Conservation (phyloP, 2,797 vertebrate species). For the Ctenochaetus hawaiiensis region DNA sequence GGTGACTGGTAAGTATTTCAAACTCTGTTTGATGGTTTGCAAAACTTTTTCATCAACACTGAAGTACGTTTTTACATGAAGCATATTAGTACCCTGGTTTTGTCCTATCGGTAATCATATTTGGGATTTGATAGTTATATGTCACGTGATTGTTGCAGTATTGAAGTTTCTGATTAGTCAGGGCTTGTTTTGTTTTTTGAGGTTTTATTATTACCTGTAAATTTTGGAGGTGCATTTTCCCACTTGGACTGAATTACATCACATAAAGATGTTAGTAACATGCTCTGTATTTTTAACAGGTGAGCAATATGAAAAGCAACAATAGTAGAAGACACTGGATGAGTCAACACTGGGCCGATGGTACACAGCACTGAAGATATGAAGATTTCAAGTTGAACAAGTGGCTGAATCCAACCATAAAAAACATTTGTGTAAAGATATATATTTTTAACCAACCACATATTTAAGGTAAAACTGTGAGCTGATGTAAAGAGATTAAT, state of each 20-base stretch:
- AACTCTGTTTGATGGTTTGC: background rate
- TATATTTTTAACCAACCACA: slow-evolving; percentile 95
- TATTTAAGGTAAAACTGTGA: slow-evolving; percentile 98
- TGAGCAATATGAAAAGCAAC: slow-evolving; percentile 74
- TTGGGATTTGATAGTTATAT: too few species aligned
- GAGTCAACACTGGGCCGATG: slow-evolving; percentile 52
- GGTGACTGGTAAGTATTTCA: slow-evolving; percentile 88
- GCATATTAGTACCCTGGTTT: too few species aligned
- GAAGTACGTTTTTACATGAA: too few species aligned
- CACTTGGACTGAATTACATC: background rate
- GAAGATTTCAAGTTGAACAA: slow-evolving; percentile 73
- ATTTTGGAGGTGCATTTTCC: too few species aligned
- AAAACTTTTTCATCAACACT: too few species aligned
- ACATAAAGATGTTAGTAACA: background rate
- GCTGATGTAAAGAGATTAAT: slow-evolving; percentile 94
- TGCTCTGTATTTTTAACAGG: slow-evolving; percentile 47
- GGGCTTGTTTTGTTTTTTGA: too few species aligned
- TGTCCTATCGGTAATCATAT: too few species aligned
- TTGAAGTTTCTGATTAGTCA: too few species aligned
- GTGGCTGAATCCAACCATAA: slow-evolving; percentile 86
- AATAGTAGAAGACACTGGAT: slow-evolving; percentile 76
- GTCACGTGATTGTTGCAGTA: too few species aligned
- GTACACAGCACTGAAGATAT: slow-evolving; percentile 59
- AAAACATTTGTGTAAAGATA: slow-evolving; percentile 91
- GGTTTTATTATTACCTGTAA: too few species aligned